A percentile compares a stretch with the other conserved stretches of the same genome.
These are phyloP conservation scores for Sciaenops ocellatus DNA, from an alignment of 2,797 vertebrate species.

Conservation along the genomic window DNA sequence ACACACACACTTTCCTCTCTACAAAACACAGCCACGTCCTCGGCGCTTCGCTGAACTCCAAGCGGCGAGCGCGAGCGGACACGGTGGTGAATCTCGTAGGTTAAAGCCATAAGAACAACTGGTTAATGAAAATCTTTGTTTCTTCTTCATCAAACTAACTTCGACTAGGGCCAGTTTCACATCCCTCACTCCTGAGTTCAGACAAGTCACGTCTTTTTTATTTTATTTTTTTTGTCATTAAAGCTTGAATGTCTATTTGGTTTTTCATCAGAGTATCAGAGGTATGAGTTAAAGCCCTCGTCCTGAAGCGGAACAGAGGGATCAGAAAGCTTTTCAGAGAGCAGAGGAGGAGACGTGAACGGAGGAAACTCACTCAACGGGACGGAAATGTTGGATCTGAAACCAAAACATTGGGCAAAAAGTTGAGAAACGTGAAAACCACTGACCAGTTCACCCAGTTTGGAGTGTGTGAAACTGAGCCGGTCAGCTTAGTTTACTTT, in stretches of 20 bases:
- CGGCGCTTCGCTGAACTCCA: neutral
- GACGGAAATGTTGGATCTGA: neutral
- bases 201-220: constrained; percentile 60
- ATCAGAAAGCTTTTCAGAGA: constrained; percentile 61
- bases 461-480: constrained; percentile 19
- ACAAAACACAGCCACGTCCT: constrained; percentile 38
- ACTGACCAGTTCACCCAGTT: neutral
- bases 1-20: constrained; percentile 51
- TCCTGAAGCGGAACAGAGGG: constrained; percentile 46
- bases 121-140: constrained; percentile 46
- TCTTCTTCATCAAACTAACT: constrained; percentile 40
- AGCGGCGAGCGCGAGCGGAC: constrained; percentile 4
- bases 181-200: constrained; percentile 79
- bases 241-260: constrained; percentile 85
- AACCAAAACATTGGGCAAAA: neutral
- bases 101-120: constrained; percentile 71
- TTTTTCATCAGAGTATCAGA: constrained; percentile 83
- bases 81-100: constrained; percentile 24
- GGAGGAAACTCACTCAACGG: constrained; percentile 37
- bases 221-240: constrained; percentile 59
- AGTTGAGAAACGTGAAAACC: neutral
- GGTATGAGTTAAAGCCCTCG: constrained; percentile 74
- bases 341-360: constrained; percentile 50
- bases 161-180: constrained; percentile 53
- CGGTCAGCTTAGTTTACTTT: constrained; percentile 2